A percentile compares a stretch with the other conserved stretches of the same genome.
These are phyloP conservation scores for Turnix velox DNA, from an alignment of 2,113 vertebrate species.

Conservation along the genomic window DNA sequence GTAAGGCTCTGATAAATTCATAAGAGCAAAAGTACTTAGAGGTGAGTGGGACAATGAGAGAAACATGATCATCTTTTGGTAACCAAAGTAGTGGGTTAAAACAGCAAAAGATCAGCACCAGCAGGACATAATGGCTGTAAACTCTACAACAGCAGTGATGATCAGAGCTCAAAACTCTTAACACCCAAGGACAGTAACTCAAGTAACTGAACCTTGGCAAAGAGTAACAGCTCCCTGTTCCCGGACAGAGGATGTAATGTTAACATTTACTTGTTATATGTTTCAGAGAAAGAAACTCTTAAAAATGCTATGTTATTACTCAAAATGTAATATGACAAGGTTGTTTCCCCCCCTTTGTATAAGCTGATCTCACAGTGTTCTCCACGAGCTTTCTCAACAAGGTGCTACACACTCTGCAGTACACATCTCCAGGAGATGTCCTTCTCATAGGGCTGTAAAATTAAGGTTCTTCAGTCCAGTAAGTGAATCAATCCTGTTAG, in stretches of 20 bases:
- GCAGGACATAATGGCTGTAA: neutral
- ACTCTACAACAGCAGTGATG: neutral
- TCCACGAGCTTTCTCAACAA: neutral
- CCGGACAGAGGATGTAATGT: neutral
- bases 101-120: neutral
- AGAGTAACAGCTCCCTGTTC: neutral
- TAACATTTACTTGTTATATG: neutral
- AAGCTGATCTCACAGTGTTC: rapidly evolving
- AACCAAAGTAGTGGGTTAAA: neutral
- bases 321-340: neutral
- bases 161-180: neutral
- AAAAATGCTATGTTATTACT: neutral
- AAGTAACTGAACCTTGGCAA: neutral
- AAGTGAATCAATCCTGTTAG: neutral
- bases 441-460: neutral
- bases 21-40: neutral
- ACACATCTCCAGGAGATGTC: neutral
- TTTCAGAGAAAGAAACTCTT: neutral
- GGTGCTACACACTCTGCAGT: neutral
- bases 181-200: neutral
- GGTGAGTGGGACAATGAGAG: neutral
- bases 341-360: neutral
- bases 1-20: neutral
- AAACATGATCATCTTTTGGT: neutral
- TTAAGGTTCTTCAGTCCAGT: neutral